phyloP scores from a whole-genome alignment of 2,797 vertebrate genomes.

The Sebastes trivittatus region DNA sequence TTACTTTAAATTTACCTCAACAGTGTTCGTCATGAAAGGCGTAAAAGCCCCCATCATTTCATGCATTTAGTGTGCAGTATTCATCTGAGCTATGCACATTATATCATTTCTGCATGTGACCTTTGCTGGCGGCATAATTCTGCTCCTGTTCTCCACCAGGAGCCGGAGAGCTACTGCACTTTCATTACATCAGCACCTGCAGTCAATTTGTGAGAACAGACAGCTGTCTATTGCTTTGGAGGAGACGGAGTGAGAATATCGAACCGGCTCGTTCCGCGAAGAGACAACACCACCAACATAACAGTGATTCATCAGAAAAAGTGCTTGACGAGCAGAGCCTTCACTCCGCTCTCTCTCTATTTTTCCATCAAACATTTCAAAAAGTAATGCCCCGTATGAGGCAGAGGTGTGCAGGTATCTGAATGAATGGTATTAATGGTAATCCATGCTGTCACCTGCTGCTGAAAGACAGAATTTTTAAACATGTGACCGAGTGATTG shows the following conservation, averaged over 20 bases:
- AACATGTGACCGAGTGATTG: conserved; percentile 74
- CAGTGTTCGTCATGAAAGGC: background rate
- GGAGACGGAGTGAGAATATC: conserved; percentile 74
- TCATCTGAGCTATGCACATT: conserved; percentile 20
- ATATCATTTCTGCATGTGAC: conserved; percentile 55
- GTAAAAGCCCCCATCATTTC: conserved; percentile 12
- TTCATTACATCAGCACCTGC: conserved; percentile 69
- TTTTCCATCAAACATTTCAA: conserved; percentile 69
- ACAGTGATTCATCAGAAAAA: conserved; percentile 79
- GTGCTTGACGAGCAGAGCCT: conserved; percentile 68
- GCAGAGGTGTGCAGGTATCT: conserved; percentile 7
- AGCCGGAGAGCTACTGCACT: conserved; percentile 11
- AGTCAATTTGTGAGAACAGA: conserved; percentile 68
- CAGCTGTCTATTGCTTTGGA: conserved; percentile 72
- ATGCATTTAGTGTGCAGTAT: conserved; percentile 17
- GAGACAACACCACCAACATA: conserved; percentile 61
- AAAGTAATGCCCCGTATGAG: conserved; percentile 23
- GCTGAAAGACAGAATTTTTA: conserved; percentile 78
- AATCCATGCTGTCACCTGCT: conserved; percentile 79
- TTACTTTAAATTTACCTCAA: conserved; percentile 29
- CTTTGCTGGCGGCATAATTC: conserved; percentile 44
- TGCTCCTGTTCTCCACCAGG: conserved; percentile 30
- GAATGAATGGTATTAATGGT: conserved; percentile 72
- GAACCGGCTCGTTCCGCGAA: conserved; percentile 56
- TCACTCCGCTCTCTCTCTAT: conserved; percentile 41